Evolutionary conservation across 2,888 invertebrate genomes (phyloP).

Genomic region (Adelognathus sp.): DNA sequence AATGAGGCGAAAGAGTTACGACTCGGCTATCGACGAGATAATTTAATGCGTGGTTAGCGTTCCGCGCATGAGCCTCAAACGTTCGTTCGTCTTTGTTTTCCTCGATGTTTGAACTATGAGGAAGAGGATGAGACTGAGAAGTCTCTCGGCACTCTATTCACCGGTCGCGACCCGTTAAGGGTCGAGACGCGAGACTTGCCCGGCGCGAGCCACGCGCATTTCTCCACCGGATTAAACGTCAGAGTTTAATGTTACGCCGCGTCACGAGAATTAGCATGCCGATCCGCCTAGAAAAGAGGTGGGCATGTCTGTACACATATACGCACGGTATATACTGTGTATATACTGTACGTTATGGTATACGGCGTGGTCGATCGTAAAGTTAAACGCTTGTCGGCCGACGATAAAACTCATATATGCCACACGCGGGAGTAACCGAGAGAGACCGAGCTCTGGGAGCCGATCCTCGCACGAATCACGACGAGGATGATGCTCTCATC

Average conservation of each 20-base stretch:
- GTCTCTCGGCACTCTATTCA: conserved; percentile 6
- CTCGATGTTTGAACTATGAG: conserved; percentile 21
- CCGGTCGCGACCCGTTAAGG: conserved; percentile 58
- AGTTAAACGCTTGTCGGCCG: conserved; percentile 78
- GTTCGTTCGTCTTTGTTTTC: conserved; percentile 32
- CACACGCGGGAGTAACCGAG: conserved; percentile 68
- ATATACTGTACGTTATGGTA: conserved; percentile 50
- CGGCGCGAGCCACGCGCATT: conserved; percentile 64
- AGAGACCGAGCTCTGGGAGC: conserved; percentile 48
- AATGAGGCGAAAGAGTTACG: conserved; percentile 40
- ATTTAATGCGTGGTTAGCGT: conserved; percentile 9
- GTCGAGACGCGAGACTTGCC: conserved; percentile 43
- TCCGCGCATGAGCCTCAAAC: not conserved
- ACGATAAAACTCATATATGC: conserved; percentile 74
- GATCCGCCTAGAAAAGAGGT: conserved; percentile 46
- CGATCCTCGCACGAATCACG: conserved; percentile 6
- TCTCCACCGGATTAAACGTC: conserved; percentile 73
- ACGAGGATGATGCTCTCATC: not conserved
- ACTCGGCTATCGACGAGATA: conserved; percentile 30
- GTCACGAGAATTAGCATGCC: conserved; percentile 76
- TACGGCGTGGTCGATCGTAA: conserved; percentile 76
- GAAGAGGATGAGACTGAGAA: conserved; percentile 15
- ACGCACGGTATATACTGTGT: not conserved
- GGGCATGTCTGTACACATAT: conserved; percentile 52
- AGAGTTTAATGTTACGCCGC: conserved; percentile 75